Evolutionary conservation across 2,797 vertebrate genomes (phyloP).

Genomic region (Xiphophorus birchmanni): DNA sequence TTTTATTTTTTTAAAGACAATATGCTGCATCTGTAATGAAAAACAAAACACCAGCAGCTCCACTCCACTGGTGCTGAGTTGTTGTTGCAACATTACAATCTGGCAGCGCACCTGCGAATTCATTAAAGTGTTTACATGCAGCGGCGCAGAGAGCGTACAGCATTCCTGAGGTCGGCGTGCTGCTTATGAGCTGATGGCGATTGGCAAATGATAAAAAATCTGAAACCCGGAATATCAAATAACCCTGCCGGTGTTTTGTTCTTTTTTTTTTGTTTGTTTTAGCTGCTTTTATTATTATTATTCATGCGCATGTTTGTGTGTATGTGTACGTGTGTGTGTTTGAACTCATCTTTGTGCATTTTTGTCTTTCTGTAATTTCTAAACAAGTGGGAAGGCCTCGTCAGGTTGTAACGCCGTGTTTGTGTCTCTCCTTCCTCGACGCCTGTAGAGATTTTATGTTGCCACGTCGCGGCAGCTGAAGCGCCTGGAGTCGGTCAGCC

Average conservation of each 20-base stretch:
- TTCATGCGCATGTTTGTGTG: background rate
- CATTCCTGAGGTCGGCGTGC: conserved; percentile 9
- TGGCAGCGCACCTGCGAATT: background rate
- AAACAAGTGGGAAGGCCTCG: conserved; percentile 1
- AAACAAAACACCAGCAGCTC: conserved; percentile 65
- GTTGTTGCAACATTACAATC: background rate
- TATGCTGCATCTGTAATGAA: conserved; percentile 18
- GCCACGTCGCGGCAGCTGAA: conserved; percentile 96
- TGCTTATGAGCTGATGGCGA: conserved; percentile 2
- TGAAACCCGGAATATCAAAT: conserved; percentile 24
- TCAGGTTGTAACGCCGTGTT: conserved; percentile 54
- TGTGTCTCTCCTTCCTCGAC: conserved; percentile 52
- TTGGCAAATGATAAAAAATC: conserved; percentile 18
- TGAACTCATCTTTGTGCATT: conserved; percentile 31
- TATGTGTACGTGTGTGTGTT: conserved; percentile 12
- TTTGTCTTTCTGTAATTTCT: conserved; percentile 24
- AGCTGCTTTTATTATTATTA: conserved; percentile 30
- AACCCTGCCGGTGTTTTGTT: conserved; percentile 67
- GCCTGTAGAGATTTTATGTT: conserved; percentile 91
- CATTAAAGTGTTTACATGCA: background rate
- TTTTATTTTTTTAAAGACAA: background rate
- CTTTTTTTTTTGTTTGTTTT: background rate
- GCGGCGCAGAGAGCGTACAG: background rate
- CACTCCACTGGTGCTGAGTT: background rate
- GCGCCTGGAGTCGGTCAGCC: conserved; percentile 93